Evolutionary conservation across 2,888 invertebrate species (phyloP), one percentile per base, ranked within the genome.

Genomic region (Lithophane socia): DNA sequence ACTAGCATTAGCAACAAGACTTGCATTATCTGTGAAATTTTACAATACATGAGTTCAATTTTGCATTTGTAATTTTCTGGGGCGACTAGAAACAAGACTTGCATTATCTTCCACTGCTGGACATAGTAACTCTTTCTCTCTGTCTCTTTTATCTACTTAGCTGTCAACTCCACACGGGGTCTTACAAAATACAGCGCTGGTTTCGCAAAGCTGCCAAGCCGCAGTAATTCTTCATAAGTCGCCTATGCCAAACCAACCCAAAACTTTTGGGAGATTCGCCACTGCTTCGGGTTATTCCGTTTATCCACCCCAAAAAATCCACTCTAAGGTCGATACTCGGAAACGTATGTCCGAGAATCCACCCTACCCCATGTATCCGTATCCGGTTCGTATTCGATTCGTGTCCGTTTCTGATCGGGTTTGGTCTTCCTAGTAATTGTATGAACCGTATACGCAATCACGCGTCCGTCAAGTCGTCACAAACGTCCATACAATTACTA

Each of bases 51-150:
- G 21, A 58, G 65, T 78, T 69, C 44, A 75, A 63, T 63, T 63
- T 44, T 82, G 54, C 52, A 80, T 82, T 79, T 79, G 37, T 66
- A 29, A 21, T 69, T 29, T 72, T 56, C 42, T 65, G 37, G 24
- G 16, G 24, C 3, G 24, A 58, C 24, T 73, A 49, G 18, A 16
- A 37, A 44, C 44, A 49, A 68, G 29, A 66, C 42, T 18, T 49
- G 18, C 10, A 29, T 16, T 49, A 68, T 68, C 4, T 24, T 16
- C 42, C 2, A 56, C 24, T 21, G 24, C 58, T 58, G n/a, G 18
- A 37, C 4, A 37, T 24, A 49, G 37, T 37, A 49, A 29, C 67
- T 37, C 29, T 49, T 13, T 49, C 66, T 47, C 0, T 73, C 16
- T 73, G 1, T 13, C 7, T 49, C 24, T 16, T 10, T 49, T 24